Evolutionary conservation across 1,140 invertebrate species (phyloP).

Genomic region (Pteromalus puparum): DNA sequence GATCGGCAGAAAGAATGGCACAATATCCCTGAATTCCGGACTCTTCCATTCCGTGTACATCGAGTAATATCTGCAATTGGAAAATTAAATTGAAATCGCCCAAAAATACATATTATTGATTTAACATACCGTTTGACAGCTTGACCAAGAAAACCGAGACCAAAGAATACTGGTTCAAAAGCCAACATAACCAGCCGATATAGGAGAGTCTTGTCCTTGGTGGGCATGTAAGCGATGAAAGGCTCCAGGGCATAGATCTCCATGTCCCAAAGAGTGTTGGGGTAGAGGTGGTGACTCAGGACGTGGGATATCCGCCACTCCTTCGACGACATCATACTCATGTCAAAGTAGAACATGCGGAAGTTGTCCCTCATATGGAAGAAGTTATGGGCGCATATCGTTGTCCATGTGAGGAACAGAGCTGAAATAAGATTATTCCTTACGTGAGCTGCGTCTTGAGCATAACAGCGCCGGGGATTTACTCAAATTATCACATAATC

Average conservation of each 20-base stretch:
- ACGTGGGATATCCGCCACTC: constrained; percentile 87
- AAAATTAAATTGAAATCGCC: not conserved
- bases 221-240: constrained; percentile 81
- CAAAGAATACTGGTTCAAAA: constrained; percentile 75
- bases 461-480: too few relatives aligned
- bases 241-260: constrained; percentile 85
- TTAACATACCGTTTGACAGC: constrained; percentile 73
- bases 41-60: constrained; percentile 42
- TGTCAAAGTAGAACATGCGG: constrained; percentile 88
- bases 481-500: too few relatives aligned
- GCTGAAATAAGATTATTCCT: constrained; percentile 15
- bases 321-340: constrained; percentile 80
- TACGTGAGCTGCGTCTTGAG: not conserved
- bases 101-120: not conserved
- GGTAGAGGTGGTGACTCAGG: constrained; percentile 87
- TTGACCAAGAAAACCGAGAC: constrained; percentile 68
- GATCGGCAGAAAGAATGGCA: constrained; percentile 76
- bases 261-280: constrained; percentile 86
- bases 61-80: constrained; percentile 63
- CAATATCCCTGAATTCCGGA: constrained; percentile 65
- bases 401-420: constrained; percentile 76
- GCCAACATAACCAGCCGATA: constrained; percentile 57
- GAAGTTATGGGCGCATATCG: constrained; percentile 86
- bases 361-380: constrained; percentile 88
- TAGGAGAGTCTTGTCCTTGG: constrained; percentile 69